Percentiles rank a stretch among this genome's conserved stretches.
Evolutionary conservation across 2,797 vertebrate species (phyloP).

Genomic region (Champsocephalus esox): DNA sequence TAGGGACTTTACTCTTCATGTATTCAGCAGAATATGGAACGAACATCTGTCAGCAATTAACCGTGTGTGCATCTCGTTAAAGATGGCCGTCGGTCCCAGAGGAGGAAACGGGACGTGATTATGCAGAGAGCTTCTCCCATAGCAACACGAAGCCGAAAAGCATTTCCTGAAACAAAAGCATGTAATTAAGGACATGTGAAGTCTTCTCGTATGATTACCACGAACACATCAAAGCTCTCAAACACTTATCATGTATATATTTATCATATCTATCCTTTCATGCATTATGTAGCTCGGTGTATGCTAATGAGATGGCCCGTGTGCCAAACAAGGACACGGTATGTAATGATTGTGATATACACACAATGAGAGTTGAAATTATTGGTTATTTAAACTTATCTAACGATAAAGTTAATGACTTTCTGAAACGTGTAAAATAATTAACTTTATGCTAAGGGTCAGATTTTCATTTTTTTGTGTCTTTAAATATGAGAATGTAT

Average conservation of each 20-base stretch:
- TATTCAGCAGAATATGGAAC: slow-evolving; percentile 2
- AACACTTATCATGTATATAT: background rate
- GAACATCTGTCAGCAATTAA: slow-evolving; percentile 40
- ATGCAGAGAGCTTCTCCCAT: background rate
- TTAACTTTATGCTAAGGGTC: no score
- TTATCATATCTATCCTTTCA: background rate
- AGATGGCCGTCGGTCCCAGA: slow-evolving; percentile 16
- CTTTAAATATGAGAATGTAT: background rate
- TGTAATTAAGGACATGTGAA: background rate
- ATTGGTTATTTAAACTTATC: no score
- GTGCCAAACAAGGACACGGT: background rate
- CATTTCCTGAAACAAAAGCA: background rate
- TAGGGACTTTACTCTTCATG: background rate
- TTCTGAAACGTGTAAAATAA: no score
- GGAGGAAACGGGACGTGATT: background rate
- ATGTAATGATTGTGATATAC: no score
- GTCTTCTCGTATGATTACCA: background rate
- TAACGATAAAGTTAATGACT: no score
- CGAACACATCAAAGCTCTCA: background rate
- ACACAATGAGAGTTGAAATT: no score
- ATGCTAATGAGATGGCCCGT: background rate
- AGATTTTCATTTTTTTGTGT: no score
- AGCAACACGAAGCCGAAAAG: slow-evolving; percentile 1
- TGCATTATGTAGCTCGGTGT: background rate
- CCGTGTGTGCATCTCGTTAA: slow-evolving; percentile 24